These are phyloP conservation scores for Xenopus tropicalis DNA, from an alignment of 2,113 vertebrate species.

Conservation along the genomic window UCB_Xtro_10.0 CM004450.2:54341001-54341500, in stretches of 20 bases:
- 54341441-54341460: slow-evolving; percentile 19
- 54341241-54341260: slow-evolving; percentile 25
- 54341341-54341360: slow-evolving; percentile 20
- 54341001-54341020: slow-evolving; percentile 15
- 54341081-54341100: slow-evolving; percentile 24
- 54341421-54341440: neutral
- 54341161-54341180: slow-evolving; percentile 39
- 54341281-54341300: slow-evolving; percentile 14
- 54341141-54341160: slow-evolving; percentile 34
- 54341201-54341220: slow-evolving; percentile 31
- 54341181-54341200: slow-evolving; percentile 11
- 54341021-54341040: slow-evolving; percentile 26
- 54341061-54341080: slow-evolving; percentile 3
- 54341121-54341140: slow-evolving; percentile 24
- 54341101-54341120: neutral
- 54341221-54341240: slow-evolving; percentile 30
- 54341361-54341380: neutral
- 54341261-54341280: slow-evolving; percentile 15
- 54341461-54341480: slow-evolving; percentile 18
- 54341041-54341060: slow-evolving; percentile 30
- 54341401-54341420: slow-evolving; percentile 9
- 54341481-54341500: neutral
- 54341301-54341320: slow-evolving; percentile 14
- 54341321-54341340: slow-evolving; percentile 14
- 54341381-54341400: slow-evolving; percentile 28